Base-by-base conservation (phyloP, 2,113 vertebrate genomes). In the Aythya baeri region DNA sequence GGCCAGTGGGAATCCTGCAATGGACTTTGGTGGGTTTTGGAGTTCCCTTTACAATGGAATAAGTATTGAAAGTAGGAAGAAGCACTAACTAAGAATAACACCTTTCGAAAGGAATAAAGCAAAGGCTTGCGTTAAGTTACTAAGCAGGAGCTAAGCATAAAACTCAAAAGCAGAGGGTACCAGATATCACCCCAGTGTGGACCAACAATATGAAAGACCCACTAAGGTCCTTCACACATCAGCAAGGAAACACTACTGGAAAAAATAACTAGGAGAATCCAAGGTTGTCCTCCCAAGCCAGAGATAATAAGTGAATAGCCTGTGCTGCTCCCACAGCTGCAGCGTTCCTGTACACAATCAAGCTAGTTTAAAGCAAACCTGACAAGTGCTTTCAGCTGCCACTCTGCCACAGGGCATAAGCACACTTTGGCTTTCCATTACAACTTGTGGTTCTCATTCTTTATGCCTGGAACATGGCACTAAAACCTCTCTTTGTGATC, bases 171-270 rank as follows among this genome's bases (percentile, higher is more conserved):
- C 13, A 65, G 15, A 3, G 21, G 1, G 4, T 67, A 59, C 32
- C 3, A 67, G 7, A 3, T 61, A 38, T 12, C 16, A 44, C 23
- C 52, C 26, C 11, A 20, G 58, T 83, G 43, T 52, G 77, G 52
- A 5, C 34, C 29, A 91, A 32, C 0, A 3, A 70, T 26, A 26
- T 54, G 17, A 83, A 83, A 94, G 17, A 15, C 17, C 41, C 11
- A 44, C 44, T 70, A 34, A 34, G 15, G 38, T 73, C 75, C 72
- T 49, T 73, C 72, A 86, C 22, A 58, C 4, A 9, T 9, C 3
- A 0, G 16, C 5, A 1, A 1, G 1, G 26, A 26, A 88, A 74
- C 1, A 2, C 9, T 71, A 32, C 73, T 78, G 54, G 38, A 44
- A 79, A 79, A 57, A 29, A 52, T 17, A 7, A 1, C 0, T 57